phyloP scores from a whole-genome alignment of 2,797 vertebrate genomes.

The Tokudaia tokunoshimensis region DNA sequence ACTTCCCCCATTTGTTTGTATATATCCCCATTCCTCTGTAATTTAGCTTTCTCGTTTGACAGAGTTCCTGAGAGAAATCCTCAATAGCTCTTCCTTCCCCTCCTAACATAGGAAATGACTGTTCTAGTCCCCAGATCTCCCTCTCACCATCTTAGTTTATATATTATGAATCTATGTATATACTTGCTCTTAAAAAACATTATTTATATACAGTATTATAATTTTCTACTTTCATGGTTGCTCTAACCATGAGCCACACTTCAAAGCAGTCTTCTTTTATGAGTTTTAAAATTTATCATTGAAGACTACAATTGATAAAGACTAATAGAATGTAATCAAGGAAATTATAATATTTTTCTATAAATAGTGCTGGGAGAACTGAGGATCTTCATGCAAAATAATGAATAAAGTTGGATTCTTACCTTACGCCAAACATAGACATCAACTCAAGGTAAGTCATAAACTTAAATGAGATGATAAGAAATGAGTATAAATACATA shows the following conservation, averaged over 20 bases:
- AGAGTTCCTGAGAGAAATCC: slow-evolving; percentile 9
- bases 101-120: not conserved
- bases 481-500: not conserved
- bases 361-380: not conserved
- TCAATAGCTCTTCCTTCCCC: not conserved
- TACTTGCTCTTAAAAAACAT: not conserved
- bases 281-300: slow-evolving; percentile 27
- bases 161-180: not conserved
- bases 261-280: slow-evolving; percentile 29
- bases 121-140: not conserved
- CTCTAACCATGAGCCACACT: not conserved
- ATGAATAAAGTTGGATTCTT: not conserved
- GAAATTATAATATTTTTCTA: slow-evolving; percentile 11
- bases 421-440: not conserved
- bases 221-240: slow-evolving; percentile 32
- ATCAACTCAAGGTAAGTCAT: not conserved
- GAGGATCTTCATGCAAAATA: not conserved
- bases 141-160: not conserved
- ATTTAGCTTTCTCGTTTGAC: not conserved
- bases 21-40: not conserved
- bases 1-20: not conserved
- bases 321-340: not conserved
- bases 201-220: not conserved
- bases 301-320: not conserved
- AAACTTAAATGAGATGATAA: not conserved